These are phyloP conservation scores for Betta splendens DNA, from an alignment of 2,797 vertebrate species.

Conservation along the genomic window DNA sequence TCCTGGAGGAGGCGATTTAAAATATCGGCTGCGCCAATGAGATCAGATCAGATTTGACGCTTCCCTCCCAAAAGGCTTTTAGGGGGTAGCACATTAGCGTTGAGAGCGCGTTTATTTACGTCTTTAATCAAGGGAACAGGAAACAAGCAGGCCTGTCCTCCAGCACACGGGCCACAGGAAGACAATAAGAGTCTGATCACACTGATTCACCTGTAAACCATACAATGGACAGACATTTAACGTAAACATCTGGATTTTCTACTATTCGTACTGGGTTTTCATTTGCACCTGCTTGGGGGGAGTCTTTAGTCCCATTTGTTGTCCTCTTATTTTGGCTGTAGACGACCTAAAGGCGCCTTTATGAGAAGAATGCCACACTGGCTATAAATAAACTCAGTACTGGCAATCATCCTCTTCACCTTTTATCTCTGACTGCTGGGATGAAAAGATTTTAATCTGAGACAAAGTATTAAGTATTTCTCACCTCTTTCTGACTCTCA, in stretches of 20 bases:
- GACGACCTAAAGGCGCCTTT: slow-evolving; percentile 19
- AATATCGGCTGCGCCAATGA: neutral
- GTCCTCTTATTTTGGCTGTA: slow-evolving; percentile 25
- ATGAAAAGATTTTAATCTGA: slow-evolving; percentile 27
- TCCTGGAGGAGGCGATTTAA: neutral
- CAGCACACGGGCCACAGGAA: no score
- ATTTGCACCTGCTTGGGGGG: slow-evolving; percentile 44
- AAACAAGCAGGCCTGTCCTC: no score
- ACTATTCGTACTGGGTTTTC: slow-evolving; percentile 42
- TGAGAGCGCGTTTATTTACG: slow-evolving; percentile 20
- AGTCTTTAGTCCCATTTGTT: slow-evolving; percentile 37
- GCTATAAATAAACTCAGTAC: no score
- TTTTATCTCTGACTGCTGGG: slow-evolving; percentile 32
- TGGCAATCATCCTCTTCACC: no score
- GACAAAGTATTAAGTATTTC: slow-evolving; percentile 32
- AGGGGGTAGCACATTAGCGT: slow-evolving; percentile 42
- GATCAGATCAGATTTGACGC: neutral
- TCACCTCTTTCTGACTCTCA: no score
- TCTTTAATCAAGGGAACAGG: slow-evolving; percentile 3
- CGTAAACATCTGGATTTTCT: no score
- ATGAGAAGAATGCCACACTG: slow-evolving; percentile 33
- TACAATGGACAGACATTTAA: no score
- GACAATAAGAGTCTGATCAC: no score
- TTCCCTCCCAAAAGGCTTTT: neutral
- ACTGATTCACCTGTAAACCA: no score